Base-by-base conservation (phyloP, 2,888 invertebrate genomes). In the Taphrorychus bicolor region DNA sequence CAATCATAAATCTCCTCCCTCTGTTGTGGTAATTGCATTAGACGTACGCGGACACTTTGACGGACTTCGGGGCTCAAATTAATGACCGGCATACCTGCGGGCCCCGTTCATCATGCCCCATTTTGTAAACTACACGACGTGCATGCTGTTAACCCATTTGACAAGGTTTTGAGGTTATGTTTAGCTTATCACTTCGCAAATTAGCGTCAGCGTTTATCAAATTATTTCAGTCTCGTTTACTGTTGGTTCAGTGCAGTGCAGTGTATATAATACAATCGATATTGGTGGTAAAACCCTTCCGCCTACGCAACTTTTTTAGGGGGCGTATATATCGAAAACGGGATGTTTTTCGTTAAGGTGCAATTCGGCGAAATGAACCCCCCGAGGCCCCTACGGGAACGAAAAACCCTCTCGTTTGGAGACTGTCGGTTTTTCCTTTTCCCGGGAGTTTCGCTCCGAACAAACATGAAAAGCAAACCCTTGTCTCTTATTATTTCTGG, bases 401-500 rank as follows among this genome's bases (percentile, higher is more conserved):
- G 40, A 48, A 48, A 48, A n/a, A 14, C 48, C 14, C 17, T 9
- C 48, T 48, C 19, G 48, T 48, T 48, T 48, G 16, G 16, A 48
- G 17, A 7, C 48, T 14, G 48, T 48, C 19, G 48, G 48, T 48
- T 48, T 48, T 19, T 48, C 48, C n/a, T 48, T 48, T 48, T 48
- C 48, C 48, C 48, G 3, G 7, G 48, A 48, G 48, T 14, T 48
- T 48, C 48, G 48, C 5, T 14, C 7, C 48, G 16, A 32, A 32
- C 3, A 32, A 48, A 48, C 48, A 19, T 9, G 48, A 48, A 48
- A 48, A 48, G 48, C 48, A 48, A 48, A 48, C 48, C 48, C 48
- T 48, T 16, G 48, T 48, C 48, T 48, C 19, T 48, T 48, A 48
- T 48, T 48, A 48, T 53, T 53, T 53, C 22, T 16, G 14, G 21